Percentiles rank a stretch among this genome's conserved stretches.
Evolutionary conservation across 92 coral and sea anemone species (phyloP).

Genomic region (Actinostola sp.): DNA sequence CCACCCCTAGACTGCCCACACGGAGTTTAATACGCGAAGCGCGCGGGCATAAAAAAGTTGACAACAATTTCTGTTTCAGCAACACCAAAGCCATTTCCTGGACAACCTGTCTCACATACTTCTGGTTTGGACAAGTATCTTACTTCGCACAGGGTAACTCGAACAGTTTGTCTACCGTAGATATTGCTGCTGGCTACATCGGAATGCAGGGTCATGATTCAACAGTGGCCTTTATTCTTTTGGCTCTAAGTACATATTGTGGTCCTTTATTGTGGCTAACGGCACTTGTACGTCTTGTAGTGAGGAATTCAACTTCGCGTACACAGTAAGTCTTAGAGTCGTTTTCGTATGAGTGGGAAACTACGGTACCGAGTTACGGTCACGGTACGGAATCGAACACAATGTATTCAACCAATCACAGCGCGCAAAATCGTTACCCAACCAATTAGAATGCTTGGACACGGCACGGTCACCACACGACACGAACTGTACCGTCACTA

Average conservation of each 20-base stretch:
- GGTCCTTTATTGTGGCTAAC: constrained; percentile 87
- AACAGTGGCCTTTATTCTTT: constrained; percentile 55
- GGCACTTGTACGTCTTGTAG: constrained; percentile 64
- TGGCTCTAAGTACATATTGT: constrained; percentile 75
- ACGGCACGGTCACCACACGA: too few relatives aligned
- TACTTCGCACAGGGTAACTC: constrained; percentile 92
- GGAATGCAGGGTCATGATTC: constrained; percentile 78
- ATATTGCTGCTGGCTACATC: constrained; percentile 91
- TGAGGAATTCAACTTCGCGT: constrained; percentile 19
- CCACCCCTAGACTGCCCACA: too few relatives aligned
- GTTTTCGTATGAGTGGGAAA: not conserved
- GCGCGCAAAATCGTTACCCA: too few relatives aligned
- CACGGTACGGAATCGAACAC: too few relatives aligned
- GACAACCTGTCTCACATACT: constrained; percentile 51
- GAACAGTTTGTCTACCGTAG: constrained; percentile 91
- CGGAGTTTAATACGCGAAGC: too few relatives aligned
- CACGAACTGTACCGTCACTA: too few relatives aligned
- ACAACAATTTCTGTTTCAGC: constrained; percentile 29
- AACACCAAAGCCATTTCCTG: constrained; percentile 35
- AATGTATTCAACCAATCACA: too few relatives aligned
- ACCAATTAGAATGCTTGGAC: too few relatives aligned
- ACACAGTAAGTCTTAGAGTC: constrained; percentile 25
- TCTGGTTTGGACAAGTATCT: constrained; percentile 85
- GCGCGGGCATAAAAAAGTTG: too few relatives aligned
- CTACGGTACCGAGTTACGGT: not conserved